phyloP scores from a whole-genome alignment of 2,888 invertebrate genomes.

The Ptychoptera contaminata region DNA sequence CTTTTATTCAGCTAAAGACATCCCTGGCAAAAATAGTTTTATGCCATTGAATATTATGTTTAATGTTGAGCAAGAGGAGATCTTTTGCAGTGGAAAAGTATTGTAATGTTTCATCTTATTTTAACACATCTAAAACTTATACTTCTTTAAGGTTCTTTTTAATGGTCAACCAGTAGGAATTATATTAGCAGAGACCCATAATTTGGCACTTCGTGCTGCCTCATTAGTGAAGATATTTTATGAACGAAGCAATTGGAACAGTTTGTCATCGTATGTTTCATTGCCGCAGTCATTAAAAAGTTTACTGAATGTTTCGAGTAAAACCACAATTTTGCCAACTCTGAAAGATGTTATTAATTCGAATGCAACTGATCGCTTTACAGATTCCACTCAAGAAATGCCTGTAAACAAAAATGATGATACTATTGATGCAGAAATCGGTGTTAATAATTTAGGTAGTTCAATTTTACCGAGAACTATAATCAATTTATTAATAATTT shows the following conservation, averaged over 20 bases:
- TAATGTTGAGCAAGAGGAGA: conserved; percentile 17
- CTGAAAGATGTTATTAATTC: not conserved
- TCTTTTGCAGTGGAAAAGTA: conserved; percentile 11
- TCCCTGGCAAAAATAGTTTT: conserved; percentile 47
- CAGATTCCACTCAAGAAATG: not conserved
- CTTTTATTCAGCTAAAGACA: conserved; percentile 42
- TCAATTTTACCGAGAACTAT: too few species aligned
- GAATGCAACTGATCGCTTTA: too few species aligned
- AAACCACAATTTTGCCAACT: not conserved
- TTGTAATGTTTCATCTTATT: too few species aligned
- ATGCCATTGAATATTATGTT: conserved; percentile 16
- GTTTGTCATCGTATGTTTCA: not conserved
- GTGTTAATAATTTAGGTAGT: not conserved
- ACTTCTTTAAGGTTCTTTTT: conserved; percentile 5
- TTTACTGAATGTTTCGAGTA: not conserved
- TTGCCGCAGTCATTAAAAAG: not conserved
- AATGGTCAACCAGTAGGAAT: conserved; percentile 57
- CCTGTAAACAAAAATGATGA: not conserved
- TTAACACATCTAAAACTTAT: conserved; percentile 10
- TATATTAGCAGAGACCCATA: conserved; percentile 44
- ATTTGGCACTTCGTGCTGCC: conserved; percentile 38
- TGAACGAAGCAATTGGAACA: conserved; percentile 5
- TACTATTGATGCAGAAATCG: not conserved
- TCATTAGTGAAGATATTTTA: conserved; percentile 34
- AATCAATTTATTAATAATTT: too few species aligned